Evolutionary conservation across 2,888 invertebrate genomes (phyloP).

Genomic region (Coronaproctus castanopsis): DNA sequence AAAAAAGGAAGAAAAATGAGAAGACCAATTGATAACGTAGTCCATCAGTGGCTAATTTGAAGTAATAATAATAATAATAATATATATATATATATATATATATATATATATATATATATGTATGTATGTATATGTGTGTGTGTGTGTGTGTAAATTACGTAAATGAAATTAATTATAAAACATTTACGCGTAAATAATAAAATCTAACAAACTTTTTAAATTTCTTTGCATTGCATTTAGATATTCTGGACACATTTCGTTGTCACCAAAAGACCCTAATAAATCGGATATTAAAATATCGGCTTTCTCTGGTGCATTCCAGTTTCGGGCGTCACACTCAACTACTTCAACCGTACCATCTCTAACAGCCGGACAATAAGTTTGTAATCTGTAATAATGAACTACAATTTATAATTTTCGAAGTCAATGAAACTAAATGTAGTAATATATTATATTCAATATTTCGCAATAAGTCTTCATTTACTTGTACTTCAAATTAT

Average conservation of each 20-base stretch:
- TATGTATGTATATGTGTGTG: background rate
- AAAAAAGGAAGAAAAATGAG: too few species aligned
- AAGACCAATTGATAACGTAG: too few species aligned
- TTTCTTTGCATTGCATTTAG: conserved; percentile 81
- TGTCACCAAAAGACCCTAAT: conserved; percentile 93
- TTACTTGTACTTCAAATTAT: too few species aligned
- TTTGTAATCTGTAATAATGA: too few species aligned
- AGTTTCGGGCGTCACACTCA: conserved; percentile 68
- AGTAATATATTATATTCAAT: too few species aligned
- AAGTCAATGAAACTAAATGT: too few species aligned
- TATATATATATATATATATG: background rate
- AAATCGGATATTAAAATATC: conserved; percentile 92
- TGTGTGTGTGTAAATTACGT: background rate
- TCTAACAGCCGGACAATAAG: too few species aligned
- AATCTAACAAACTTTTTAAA: conserved; percentile 52
- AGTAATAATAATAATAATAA: too few species aligned
- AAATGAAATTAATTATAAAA: background rate
- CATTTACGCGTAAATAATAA: too few species aligned
- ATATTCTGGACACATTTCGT: conserved; percentile 95
- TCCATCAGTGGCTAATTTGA: too few species aligned
- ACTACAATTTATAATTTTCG: too few species aligned
- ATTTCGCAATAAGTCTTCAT: too few species aligned
- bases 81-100: background rate
- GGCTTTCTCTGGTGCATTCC: conserved; percentile 61
- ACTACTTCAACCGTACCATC: conserved; percentile 66